Conservation (phyloP, 2,888 invertebrate species). For the Pollenia griseotomentosa region DNA sequence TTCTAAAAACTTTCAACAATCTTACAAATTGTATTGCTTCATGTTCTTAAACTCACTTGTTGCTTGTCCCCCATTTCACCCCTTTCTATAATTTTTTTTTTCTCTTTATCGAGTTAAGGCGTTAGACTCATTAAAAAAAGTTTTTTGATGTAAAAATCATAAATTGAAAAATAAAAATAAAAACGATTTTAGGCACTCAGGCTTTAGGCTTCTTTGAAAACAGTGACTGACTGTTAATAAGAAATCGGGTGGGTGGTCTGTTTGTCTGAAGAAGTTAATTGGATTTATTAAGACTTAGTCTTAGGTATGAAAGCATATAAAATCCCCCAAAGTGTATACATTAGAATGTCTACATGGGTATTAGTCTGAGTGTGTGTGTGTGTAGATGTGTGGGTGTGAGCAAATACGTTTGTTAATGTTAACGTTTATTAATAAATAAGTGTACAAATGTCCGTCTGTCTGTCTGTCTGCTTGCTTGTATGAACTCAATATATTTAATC, state of each 20-base stretch:
- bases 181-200: background rate
- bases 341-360: background rate
- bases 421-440: conserved; percentile 5
- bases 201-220: background rate
- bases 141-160: conserved; percentile 10
- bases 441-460: background rate
- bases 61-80: background rate
- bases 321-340: background rate
- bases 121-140: background rate
- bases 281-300: conserved; percentile 50
- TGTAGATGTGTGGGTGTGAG: background rate
- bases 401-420: background rate
- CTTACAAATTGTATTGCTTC: no score
- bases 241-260: conserved; percentile 25
- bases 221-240: conserved; percentile 7
- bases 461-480: background rate
- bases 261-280: conserved; percentile 60
- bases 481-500: conserved; percentile 20
- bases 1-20: no score
- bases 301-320: background rate
- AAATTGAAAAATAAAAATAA: background rate
- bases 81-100: background rate
- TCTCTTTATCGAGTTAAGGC: background rate
- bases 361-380: background rate
- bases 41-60: background rate